phyloP scores from a whole-genome alignment of 1,140 invertebrate species.

The Tetragonula clypearis region DNA sequence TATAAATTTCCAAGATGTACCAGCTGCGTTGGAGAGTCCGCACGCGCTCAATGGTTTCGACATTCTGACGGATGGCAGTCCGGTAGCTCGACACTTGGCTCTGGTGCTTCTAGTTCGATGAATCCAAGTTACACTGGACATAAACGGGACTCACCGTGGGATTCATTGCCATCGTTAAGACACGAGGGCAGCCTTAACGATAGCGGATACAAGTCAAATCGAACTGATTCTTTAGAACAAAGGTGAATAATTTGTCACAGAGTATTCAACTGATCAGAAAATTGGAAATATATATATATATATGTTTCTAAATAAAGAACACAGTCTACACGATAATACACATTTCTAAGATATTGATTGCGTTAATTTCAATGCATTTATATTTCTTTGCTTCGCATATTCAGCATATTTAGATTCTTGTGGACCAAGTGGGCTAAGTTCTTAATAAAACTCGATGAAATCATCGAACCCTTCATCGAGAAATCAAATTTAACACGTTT shows the following conservation, averaged over 20 bases:
- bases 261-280: not conserved
- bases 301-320: not conserved
- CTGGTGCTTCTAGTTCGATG: conserved; percentile 80
- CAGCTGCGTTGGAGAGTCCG: conserved; percentile 92
- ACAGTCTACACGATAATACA: not conserved
- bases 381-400: not conserved
- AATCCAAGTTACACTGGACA: conserved; percentile 79
- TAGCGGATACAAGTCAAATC: conserved; percentile 92
- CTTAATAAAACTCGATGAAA: too few species aligned
- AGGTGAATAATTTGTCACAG: conserved; percentile 81
- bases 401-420: too few species aligned
- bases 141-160: conserved; percentile 90
- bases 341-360: not conserved
- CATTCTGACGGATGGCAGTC: conserved; percentile 94
- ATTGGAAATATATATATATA: not conserved
- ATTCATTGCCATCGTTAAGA: conserved; percentile 90
- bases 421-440: too few species aligned
- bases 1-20: conserved; percentile 84
- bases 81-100: conserved; percentile 87
- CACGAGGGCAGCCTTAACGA: conserved; percentile 92
- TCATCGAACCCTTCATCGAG: too few species aligned
- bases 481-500: too few species aligned
- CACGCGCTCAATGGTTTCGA: conserved; percentile 92
- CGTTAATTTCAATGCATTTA: not conserved
- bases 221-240: conserved; percentile 92